A percentile compares a stretch with the other conserved stretches of the same genome.
Conservation (phyloP, 2,113 vertebrate genomes). For the Lagopus leucura region DNA sequence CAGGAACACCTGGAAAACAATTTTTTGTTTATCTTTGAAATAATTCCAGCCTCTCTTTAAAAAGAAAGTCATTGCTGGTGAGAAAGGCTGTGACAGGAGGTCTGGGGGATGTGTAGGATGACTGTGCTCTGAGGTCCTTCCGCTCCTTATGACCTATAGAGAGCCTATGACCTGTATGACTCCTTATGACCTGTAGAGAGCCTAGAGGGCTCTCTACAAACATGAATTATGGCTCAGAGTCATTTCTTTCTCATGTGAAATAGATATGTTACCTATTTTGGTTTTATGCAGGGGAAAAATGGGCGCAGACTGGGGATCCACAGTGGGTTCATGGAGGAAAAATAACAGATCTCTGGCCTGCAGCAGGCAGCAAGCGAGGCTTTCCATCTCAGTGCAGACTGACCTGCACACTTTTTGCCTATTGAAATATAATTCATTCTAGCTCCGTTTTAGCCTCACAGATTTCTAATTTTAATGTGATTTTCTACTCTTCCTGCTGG, state of each 20-base stretch:
- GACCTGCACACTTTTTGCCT: neutral
- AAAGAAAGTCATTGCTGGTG: neutral
- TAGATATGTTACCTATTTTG: neutral
- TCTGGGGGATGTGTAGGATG: neutral
- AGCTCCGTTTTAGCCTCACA: neutral
- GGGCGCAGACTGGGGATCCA: neutral
- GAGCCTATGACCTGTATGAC: too few species aligned
- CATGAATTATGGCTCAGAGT: neutral
- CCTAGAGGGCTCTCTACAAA: neutral
- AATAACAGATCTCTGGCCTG: neutral
- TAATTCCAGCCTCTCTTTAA: neutral
- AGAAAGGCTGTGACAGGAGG: neutral
- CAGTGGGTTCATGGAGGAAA: neutral
- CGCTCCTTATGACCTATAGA: neutral
- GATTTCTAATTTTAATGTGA: neutral
- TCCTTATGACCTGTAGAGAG: neutral
- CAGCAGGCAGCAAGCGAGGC: neutral
- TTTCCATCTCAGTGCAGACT: neutral
- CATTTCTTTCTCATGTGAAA: neutral
- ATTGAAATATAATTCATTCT: neutral
- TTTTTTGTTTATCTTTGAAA: neutral
- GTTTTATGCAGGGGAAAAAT: neutral
- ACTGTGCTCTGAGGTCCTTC: neutral
- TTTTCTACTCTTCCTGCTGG: neutral
- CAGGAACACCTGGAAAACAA: neutral